Evolutionary conservation across 2,797 vertebrate species (phyloP).

Genomic region (Molothrus aeneus): DNA sequence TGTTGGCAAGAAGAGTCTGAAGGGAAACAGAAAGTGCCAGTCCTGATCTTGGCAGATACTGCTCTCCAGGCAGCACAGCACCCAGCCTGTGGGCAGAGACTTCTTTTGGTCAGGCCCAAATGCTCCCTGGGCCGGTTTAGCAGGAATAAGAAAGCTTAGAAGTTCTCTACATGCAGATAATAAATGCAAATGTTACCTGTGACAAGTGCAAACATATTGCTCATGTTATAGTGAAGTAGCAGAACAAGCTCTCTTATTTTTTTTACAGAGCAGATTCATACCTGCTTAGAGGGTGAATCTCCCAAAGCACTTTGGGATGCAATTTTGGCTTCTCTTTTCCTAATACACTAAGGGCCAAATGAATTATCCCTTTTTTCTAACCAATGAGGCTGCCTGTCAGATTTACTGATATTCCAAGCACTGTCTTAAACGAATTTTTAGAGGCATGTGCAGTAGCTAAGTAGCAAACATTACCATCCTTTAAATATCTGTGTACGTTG

Average conservation of each 20-base stretch:
- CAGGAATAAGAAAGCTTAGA: slow-evolving; percentile 15
- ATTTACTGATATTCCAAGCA: background rate
- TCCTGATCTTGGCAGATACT: background rate
- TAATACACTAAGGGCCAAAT: background rate
- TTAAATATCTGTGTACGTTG: background rate
- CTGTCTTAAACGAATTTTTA: background rate
- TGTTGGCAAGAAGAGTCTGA: background rate
- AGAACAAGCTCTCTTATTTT: background rate
- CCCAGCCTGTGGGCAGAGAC: slow-evolving; percentile 12
- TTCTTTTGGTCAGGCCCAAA: slow-evolving; percentile 44
- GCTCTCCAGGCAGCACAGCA: background rate
- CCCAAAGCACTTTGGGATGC: background rate
- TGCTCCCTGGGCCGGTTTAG: background rate
- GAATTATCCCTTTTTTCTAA: background rate
- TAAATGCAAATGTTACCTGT: slow-evolving; percentile 35
- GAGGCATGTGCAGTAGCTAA: background rate
- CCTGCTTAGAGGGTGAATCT: background rate
- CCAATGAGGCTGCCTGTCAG: background rate
- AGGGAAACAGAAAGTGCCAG: background rate
- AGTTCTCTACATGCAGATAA: slow-evolving; percentile 39
- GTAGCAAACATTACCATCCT: background rate
- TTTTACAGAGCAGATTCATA: background rate
- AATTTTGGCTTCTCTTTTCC: background rate
- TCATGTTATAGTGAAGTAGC: background rate
- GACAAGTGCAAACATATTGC: slow-evolving; percentile 58